These are phyloP conservation scores for Minunthozetes semirufus DNA, from an alignment of 2,888 invertebrate species.

Conservation along the genomic window DNA sequence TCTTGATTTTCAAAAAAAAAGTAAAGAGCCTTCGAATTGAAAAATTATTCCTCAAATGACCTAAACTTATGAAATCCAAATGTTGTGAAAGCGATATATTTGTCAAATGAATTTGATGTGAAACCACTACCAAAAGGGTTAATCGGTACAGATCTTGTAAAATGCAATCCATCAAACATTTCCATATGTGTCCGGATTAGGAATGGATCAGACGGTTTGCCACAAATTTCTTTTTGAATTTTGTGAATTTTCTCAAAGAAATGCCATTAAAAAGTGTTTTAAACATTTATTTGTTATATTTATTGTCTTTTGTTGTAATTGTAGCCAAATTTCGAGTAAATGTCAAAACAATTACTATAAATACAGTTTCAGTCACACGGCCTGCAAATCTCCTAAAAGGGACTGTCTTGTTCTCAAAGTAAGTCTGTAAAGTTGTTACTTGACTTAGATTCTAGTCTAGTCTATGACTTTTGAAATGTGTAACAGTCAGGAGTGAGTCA, in stretches of 20 bases:
- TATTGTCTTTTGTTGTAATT: not conserved
- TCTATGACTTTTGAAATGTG: not conserved
- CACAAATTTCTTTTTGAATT: not conserved
- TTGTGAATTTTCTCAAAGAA: not conserved
- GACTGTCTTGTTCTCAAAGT: constrained; percentile 21
- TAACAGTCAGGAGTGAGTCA: constrained; percentile 6
- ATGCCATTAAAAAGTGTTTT: not conserved
- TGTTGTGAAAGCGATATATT: too few species aligned
- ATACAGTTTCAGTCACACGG: constrained; percentile 16
- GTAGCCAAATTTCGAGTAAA: not conserved
- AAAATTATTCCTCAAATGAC: too few species aligned
- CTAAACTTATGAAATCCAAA: too few species aligned
- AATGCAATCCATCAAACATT: not conserved
- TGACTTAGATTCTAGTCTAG: not conserved
- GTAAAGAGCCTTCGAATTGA: too few species aligned
- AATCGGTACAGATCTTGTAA: not conserved
- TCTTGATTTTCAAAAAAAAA: too few species aligned
- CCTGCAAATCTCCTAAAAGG: constrained; percentile 22
- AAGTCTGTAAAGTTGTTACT: constrained; percentile 14
- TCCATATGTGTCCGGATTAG: not conserved
- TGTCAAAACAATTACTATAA: not conserved
- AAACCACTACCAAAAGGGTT: too few species aligned
- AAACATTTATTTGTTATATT: not conserved
- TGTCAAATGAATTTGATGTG: too few species aligned
- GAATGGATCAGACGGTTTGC: not conserved